These are phyloP conservation scores for Catharus fuscescens DNA, from an alignment of 2,113 vertebrate genomes.

Conservation along the genomic window DNA sequence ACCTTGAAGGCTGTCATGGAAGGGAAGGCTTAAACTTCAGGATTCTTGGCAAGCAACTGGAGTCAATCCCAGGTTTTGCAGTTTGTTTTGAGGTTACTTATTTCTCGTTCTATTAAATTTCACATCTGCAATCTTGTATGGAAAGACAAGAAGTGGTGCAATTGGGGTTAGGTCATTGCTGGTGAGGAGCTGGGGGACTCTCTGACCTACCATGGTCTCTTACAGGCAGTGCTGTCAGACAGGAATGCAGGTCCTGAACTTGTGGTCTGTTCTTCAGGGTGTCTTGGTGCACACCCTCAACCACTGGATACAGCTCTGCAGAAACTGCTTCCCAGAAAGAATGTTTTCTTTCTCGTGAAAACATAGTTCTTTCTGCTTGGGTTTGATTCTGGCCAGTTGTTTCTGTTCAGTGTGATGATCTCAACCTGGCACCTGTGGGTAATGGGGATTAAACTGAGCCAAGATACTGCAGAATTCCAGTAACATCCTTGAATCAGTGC, in stretches of 20 bases:
- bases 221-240: background rate
- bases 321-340: background rate
- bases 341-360: background rate
- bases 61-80: background rate
- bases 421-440: background rate
- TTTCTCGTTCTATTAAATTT: background rate
- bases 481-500: slow-evolving; percentile 7
- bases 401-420: background rate
- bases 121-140: background rate
- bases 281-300: background rate
- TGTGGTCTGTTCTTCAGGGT: background rate
- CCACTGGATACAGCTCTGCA: background rate
- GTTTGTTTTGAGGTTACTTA: background rate
- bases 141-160: background rate
- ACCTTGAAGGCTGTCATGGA: background rate
- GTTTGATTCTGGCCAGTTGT: background rate
- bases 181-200: background rate
- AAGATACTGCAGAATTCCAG: background rate
- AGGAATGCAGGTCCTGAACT: slow-evolving; percentile 16
- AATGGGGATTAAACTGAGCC: background rate
- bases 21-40: background rate
- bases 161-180: background rate
- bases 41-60: background rate
- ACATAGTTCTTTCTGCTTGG: background rate
- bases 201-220: background rate